Percentiles rank a stretch among this genome's conserved stretches.
Conservation (phyloP, 2,113 vertebrate genomes). For the Periophthalmus modestus region DNA sequence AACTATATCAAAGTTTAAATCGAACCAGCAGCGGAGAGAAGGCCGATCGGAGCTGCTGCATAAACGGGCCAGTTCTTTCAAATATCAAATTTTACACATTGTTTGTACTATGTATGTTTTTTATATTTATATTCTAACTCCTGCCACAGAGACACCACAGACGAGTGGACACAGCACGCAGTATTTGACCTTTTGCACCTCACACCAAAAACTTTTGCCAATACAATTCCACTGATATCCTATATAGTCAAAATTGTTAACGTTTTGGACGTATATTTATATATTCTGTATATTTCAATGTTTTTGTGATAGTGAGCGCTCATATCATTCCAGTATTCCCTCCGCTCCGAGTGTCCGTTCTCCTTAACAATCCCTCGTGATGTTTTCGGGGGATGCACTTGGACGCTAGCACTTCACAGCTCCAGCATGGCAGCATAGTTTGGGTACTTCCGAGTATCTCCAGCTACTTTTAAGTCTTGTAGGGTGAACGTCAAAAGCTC, state of each 20-base stretch:
- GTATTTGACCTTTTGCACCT: constrained; percentile 47
- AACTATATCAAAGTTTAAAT: constrained; percentile 59
- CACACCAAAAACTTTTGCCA: constrained; percentile 44
- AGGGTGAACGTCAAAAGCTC: constrained; percentile 36
- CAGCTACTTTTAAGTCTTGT: constrained; percentile 19
- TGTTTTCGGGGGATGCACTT: constrained; percentile 5
- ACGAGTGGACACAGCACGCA: constrained; percentile 30
- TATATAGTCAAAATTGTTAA: constrained; percentile 34
- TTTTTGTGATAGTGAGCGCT: constrained; percentile 59
- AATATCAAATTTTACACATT: constrained; percentile 66
- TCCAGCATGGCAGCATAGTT: constrained; percentile 37
- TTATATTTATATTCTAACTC: constrained; percentile 74
- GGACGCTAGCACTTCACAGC: constrained; percentile 15
- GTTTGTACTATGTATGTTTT: constrained; percentile 79
- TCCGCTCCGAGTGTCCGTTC: constrained; percentile 33
- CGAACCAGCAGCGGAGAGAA: constrained; percentile 62
- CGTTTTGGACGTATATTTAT: constrained; percentile 61
- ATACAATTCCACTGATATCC: constrained; percentile 46
- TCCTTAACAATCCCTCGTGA: not conserved
- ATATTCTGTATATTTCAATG: constrained; percentile 69
- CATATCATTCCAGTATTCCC: constrained; percentile 44
- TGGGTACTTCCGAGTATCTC: constrained; percentile 13
- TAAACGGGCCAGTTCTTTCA: constrained; percentile 51
- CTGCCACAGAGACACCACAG: constrained; percentile 37
- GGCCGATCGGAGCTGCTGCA: constrained; percentile 31